A percentile compares a stretch with the other conserved stretches of the same genome.
Conservation (phyloP, 2,113 vertebrate genomes). For the Saguinus imperator region DNA sequence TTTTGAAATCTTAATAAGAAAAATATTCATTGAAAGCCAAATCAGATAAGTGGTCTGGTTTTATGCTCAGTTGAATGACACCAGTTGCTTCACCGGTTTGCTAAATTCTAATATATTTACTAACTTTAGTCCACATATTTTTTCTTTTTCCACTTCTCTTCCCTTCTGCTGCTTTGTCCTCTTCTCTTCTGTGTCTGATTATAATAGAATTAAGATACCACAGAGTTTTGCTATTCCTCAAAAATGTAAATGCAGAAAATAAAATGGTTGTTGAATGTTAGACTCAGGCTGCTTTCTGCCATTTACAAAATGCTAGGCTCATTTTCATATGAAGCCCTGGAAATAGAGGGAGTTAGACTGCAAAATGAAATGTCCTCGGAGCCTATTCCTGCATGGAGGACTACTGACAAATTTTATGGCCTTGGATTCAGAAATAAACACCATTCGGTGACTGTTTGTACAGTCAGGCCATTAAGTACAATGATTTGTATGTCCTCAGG, state of each 20-base stretch:
- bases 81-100: constrained; percentile 17
- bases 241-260: constrained; percentile 64
- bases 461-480: constrained; percentile 72
- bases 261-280: constrained; percentile 51
- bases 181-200: constrained; percentile 52
- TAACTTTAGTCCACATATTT: constrained; percentile 16
- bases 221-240: constrained; percentile 53
- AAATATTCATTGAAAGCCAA: constrained; percentile 52
- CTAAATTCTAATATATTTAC: constrained; percentile 36
- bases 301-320: constrained; percentile 41
- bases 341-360: constrained; percentile 47
- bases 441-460: constrained; percentile 70
- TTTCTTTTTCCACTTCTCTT: constrained; percentile 2
- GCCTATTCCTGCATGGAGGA: constrained; percentile 43
- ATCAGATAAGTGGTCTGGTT: constrained; percentile 47
- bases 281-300: background rate
- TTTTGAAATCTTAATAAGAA: constrained; percentile 61
- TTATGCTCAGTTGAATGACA: constrained; percentile 39
- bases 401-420: constrained; percentile 71
- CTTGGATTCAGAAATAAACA: constrained; percentile 73
- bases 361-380: constrained; percentile 53
- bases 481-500: constrained; percentile 78
- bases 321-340: constrained; percentile 48
- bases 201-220: constrained; percentile 63
- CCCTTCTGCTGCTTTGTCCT: constrained; percentile 53